A percentile compares a stretch with the other conserved stretches of the same genome.
phyloP scores from a whole-genome alignment of 2,797 vertebrate genomes.

The Anomalospiza imberbis region DNA sequence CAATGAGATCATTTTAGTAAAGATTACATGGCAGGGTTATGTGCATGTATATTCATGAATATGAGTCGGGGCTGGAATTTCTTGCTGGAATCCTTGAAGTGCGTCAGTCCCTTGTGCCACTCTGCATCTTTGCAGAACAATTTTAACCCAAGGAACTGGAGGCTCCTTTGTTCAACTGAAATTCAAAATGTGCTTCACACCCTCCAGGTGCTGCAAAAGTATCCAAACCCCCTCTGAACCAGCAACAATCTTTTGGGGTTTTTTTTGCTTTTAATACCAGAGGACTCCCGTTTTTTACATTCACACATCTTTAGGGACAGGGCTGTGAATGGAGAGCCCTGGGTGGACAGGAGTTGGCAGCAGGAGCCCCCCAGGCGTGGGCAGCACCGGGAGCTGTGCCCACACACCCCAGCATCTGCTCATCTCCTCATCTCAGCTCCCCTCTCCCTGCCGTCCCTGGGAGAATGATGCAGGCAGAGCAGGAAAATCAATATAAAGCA shows the following conservation, averaged over 20 bases:
- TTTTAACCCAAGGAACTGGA: neutral
- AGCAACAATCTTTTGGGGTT: accelerated
- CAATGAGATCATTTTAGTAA: neutral
- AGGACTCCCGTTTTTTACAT: neutral
- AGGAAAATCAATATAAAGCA: slow-evolving; percentile 42
- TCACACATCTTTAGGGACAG: neutral
- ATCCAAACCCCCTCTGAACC: accelerated
- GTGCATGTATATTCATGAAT: neutral
- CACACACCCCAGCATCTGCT: slow-evolving; percentile 38
- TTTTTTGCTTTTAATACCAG: neutral
- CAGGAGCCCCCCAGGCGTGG: slow-evolving; percentile 51
- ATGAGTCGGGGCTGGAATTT: neutral
- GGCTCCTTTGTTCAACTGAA: neutral
- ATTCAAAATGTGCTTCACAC: neutral
- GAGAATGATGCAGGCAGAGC: slow-evolving; percentile 49
- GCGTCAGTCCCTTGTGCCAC: neutral
- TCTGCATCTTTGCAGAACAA: neutral
- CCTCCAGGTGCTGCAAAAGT: neutral
- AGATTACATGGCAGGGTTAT: neutral
- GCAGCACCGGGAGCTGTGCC: slow-evolving; percentile 8
- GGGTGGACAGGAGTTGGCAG: slow-evolving; percentile 33
- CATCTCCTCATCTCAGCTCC: neutral
- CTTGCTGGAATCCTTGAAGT: neutral
- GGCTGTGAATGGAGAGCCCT: neutral
- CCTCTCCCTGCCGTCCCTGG: slow-evolving; percentile 6